These are phyloP conservation scores for Heliocidaris erythrogramma DNA, from an alignment of 35 echinoderm and acorn worm genomes.

Conservation along the genomic window DNA sequence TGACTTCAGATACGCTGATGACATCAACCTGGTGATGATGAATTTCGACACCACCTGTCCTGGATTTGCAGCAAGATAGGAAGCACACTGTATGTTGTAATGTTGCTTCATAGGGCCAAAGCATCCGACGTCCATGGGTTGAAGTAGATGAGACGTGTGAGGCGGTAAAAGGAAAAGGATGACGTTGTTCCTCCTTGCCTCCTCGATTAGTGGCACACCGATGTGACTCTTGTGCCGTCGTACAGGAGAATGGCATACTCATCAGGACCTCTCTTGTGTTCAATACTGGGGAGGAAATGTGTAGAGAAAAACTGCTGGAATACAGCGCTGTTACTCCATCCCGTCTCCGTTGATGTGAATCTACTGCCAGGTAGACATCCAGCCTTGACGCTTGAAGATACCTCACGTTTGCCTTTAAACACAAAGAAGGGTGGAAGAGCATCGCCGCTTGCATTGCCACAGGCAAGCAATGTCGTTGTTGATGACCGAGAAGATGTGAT, in stretches of 20 bases:
- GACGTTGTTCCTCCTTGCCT: conserved; percentile 36
- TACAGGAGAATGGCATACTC: conserved; percentile 57
- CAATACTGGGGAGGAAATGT: conserved; percentile 49
- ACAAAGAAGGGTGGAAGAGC: conserved; percentile 52
- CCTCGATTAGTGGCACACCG: conserved; percentile 29
- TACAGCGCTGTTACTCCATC: conserved; percentile 53
- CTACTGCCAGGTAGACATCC: conserved; percentile 35
- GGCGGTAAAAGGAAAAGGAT: conserved; percentile 49
- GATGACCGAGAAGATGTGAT: neutral
- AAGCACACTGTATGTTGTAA: conserved; percentile 49
- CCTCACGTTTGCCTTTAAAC: conserved; percentile 43
- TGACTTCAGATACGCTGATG: neutral
- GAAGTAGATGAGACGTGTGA: conserved; percentile 48
- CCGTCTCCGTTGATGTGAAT: neutral
- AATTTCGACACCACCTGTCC: neutral
- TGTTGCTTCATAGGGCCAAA: conserved; percentile 52
- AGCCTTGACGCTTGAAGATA: conserved; percentile 1
- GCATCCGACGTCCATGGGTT: conserved; percentile 53
- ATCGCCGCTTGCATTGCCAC: conserved; percentile 50
- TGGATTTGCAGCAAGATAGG: neutral
- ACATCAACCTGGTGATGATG: neutral
- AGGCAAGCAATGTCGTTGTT: conserved; percentile 41
- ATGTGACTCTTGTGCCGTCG: conserved; percentile 56
- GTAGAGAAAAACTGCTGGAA: conserved; percentile 45
- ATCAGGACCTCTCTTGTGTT: conserved; percentile 1